Percentiles rank a stretch among this genome's conserved stretches.
Conservation (phyloP, 2,888 invertebrate genomes). For the Drosophila yooni region DNA sequence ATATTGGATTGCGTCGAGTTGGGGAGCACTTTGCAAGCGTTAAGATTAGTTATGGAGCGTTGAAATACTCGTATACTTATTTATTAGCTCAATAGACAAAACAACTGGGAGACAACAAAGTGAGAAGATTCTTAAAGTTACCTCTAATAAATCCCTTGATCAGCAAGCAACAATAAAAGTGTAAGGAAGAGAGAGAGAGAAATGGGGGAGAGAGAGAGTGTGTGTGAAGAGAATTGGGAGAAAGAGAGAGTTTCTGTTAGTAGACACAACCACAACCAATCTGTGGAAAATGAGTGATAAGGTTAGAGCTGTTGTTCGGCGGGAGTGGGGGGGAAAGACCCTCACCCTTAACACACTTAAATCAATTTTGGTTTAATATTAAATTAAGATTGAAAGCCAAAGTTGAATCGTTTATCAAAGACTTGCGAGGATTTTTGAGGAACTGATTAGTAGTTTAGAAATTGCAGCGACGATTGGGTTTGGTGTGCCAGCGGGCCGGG, state of each 20-base stretch:
- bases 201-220: background rate
- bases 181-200: background rate
- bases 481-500: slow-evolving; percentile 62
- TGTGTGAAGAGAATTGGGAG: slow-evolving; percentile 2
- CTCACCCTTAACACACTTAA: background rate
- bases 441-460: slow-evolving; percentile 42
- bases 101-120: slow-evolving; percentile 31
- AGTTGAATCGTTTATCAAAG: background rate
- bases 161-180: slow-evolving; percentile 21
- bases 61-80: slow-evolving; percentile 27
- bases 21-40: slow-evolving; percentile 35
- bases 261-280: slow-evolving; percentile 25
- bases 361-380: background rate
- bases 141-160: slow-evolving; percentile 39
- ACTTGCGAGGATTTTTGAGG: slow-evolving; percentile 10
- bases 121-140: slow-evolving; percentile 45
- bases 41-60: slow-evolving; percentile 11
- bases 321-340: background rate
- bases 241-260: slow-evolving; percentile 8
- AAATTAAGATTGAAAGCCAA: background rate
- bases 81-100: slow-evolving; percentile 35
- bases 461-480: slow-evolving; percentile 65
- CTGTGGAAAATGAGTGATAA: background rate
- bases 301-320: background rate
- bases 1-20: slow-evolving; percentile 3